Evolutionary conservation across 2,113 vertebrate species (phyloP), one percentile per base, ranked within the genome.

Genomic region (Pseudonaja textilis): DNA sequence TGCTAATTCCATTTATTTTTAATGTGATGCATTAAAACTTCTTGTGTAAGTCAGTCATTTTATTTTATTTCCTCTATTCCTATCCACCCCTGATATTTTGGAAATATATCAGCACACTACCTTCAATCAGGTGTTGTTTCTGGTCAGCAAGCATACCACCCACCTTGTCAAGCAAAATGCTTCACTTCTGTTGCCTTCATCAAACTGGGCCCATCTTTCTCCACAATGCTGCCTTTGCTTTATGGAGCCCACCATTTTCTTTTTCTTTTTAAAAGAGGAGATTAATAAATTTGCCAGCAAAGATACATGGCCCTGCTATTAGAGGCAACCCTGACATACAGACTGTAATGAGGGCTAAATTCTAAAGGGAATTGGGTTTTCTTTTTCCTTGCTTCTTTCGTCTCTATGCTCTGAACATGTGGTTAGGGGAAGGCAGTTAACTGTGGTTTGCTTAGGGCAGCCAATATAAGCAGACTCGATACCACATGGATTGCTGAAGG

Each of bases 391-490:
- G 25, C 59, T 94, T 95, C 81, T 88, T 93, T 86, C 2, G 34
- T 93, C 94, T 92, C 93, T 94, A 95, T 81, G 26, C 90, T 81
- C 74, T 94, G 86, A 96, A 95, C 42, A 5, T 88, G 10, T 90
- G 89, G 42, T 6, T 90, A 47, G 94, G 95, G 96, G n/a, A 81
- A 92, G 94, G 96, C 93, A 96, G 92, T 88, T 96, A 95, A 93
- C 39, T 97, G 97, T 93, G 97, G 97, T 97, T 97, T 98, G 47
- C 94, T 91, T 16, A 90, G 92, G 25, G 93, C 95, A 93, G 97
- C 97, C 97, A 97, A 97, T 0, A 90, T 97, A 97, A 97, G 97
- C 97, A 96, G 92, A 96, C 39, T 3, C 85, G 50, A 39, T 52
- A 93, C 91, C 95, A 92, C 94, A 90, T 25, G 86, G 95, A 95